Base-by-base conservation (phyloP, 2,797 vertebrate species). In the Muraenolepis orangiensis region DNA sequence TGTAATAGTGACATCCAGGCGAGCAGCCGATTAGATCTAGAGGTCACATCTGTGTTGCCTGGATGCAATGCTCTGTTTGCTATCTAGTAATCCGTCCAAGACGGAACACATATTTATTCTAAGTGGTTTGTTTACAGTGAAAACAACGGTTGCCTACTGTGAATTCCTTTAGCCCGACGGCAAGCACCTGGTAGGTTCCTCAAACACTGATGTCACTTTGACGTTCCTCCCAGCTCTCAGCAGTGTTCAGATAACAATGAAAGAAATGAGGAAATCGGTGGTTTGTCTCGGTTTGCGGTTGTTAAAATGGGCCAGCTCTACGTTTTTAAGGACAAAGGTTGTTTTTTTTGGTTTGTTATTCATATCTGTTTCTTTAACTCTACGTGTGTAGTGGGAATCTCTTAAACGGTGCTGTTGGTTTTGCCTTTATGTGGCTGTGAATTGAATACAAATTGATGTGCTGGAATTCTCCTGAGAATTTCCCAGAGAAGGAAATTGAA, bases 181-280 rank as follows among this genome's bases (percentile, higher is more conserved):
- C 83, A 77, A 78, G 81, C 30, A 30, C 78, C 66, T 69, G 71
- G 69, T 76, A 26, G 78, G 68, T 70, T 80, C 84, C 81, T 75
- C 32, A 32, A 79, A 83, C 61, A 64, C 77, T 81, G 76, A 82
- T 80, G 79, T 88, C 85, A 87, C 76, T 78, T 78, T 87, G 83
- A 85, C 83, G 85, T 89, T 88, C 88, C 81, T 87, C 74, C 12
- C 57, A 26, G 84, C 76, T 78, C 73, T 82, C 89, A 90, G 90
- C 87, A 87, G 71, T 69, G 72, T 29, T 51, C 81, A 85, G 90
- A 92, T 91, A 92, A 91, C 87, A 78, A 81, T 81, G 76, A 81
- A 81, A 82, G 85, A 87, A 84, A 87, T 82, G 57, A 76, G 70
- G 57, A 64, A 26, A 26, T 64, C n/a, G 23, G 57, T 64, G 73